Percentiles rank a stretch among this genome's conserved stretches.
Evolutionary conservation across 2,888 invertebrate genomes (phyloP).

Genomic region (Drepana falcataria): DNA sequence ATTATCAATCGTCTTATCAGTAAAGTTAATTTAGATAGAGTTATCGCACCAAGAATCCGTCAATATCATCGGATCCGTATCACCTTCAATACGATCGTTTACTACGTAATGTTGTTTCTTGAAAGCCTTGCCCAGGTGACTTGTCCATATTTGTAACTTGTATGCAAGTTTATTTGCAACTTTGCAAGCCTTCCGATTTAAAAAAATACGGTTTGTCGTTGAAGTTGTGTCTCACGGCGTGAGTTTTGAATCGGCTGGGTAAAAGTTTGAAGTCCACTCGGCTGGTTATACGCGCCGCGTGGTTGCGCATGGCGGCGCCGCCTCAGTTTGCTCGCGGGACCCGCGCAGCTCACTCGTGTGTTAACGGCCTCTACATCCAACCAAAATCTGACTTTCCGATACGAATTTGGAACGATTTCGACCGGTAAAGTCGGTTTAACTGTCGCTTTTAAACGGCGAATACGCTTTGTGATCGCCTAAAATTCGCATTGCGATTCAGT

Average conservation of each 20-base stretch:
- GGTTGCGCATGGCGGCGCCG: conserved; percentile 49
- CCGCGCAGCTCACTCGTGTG: conserved; percentile 72
- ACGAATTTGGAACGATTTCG: conserved; percentile 67
- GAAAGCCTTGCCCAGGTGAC: conserved; percentile 62
- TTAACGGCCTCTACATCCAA: conserved; percentile 28
- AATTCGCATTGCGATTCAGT: conserved; percentile 68
- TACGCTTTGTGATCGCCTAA: conserved; percentile 51
- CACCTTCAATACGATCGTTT: conserved; percentile 1
- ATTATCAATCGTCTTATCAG: background rate
- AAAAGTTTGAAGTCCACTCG: conserved; percentile 71
- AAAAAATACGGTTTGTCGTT: conserved; percentile 25
- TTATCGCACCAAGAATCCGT: conserved; percentile 29
- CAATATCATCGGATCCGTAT: conserved; percentile 27
- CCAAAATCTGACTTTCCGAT: conserved; percentile 44
- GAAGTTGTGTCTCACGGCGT: conserved; percentile 25
- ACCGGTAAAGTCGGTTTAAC: conserved; percentile 68
- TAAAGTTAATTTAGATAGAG: conserved; percentile 1
- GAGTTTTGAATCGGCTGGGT: conserved; percentile 57
- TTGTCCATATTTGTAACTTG: conserved; percentile 61
- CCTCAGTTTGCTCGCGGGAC: conserved; percentile 71
- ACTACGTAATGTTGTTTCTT: conserved; percentile 57
- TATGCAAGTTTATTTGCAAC: conserved; percentile 60
- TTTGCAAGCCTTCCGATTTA: conserved; percentile 52
- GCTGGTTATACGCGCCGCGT: conserved; percentile 56
- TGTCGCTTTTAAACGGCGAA: conserved; percentile 60